Evolutionary conservation across 30 jellyfish, hydroid and myxozoan genomes (phyloP).

Genomic region (Hydractinia symbiolongicarpus): DNA sequence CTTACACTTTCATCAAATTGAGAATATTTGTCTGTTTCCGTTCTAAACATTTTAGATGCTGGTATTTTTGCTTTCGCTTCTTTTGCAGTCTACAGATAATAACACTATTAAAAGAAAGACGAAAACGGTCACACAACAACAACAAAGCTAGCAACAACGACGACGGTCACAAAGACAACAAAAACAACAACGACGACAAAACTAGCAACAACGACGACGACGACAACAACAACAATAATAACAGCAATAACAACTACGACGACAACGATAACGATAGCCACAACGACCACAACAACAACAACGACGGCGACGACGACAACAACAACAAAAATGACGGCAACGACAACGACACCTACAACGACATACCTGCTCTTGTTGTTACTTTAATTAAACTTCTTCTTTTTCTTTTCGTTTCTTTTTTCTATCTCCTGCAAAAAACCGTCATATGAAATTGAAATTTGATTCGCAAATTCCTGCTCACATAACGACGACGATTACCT

Average conservation of each 20-base stretch:
- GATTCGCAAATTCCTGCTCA: not conserved
- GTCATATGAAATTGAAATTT: not conserved
- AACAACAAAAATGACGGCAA: too few relatives aligned
- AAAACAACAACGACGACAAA: too few relatives aligned
- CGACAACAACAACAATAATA: too few relatives aligned
- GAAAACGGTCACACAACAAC: not conserved
- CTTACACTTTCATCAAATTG: slow-evolving; percentile 80
- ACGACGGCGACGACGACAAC: too few relatives aligned
- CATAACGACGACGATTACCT: slow-evolving; percentile 34
- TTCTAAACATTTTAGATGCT: slow-evolving; percentile 63
- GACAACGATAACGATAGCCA: too few relatives aligned
- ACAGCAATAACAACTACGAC: too few relatives aligned
- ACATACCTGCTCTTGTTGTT: slow-evolving; percentile 67
- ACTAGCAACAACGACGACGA: too few relatives aligned
- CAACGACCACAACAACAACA: too few relatives aligned
- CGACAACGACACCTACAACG: not conserved
- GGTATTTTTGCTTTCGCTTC: slow-evolving; percentile 76
- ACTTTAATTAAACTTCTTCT: slow-evolving; percentile 64
- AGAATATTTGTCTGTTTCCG: slow-evolving; percentile 75
- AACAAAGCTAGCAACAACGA: not conserved
- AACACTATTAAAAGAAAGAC: not conserved
- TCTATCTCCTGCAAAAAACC: slow-evolving; percentile 51
- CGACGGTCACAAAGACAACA: too few relatives aligned
- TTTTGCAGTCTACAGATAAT: slow-evolving; percentile 44
- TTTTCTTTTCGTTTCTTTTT: slow-evolving; percentile 43